A percentile compares a stretch with the other conserved stretches of the same genome.
Conservation (phyloP, 2,113 vertebrate species). For the Trogon melanurus region DNA sequence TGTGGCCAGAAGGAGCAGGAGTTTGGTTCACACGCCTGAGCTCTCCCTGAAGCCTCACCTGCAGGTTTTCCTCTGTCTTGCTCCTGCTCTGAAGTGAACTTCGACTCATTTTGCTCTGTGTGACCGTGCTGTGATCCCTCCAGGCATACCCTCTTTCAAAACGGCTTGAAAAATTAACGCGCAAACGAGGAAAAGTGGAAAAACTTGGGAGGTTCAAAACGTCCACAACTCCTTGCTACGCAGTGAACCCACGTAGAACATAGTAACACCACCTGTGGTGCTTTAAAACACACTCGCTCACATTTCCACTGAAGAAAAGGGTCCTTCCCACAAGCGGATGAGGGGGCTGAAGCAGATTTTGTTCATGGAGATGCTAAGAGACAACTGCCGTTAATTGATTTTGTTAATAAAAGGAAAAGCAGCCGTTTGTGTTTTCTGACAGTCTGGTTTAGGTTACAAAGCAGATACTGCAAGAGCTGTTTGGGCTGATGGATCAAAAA, state of each 20-base stretch:
- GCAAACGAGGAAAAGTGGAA: neutral
- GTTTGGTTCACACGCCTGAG: rapidly evolving
- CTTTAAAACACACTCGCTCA: neutral
- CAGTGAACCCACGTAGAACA: neutral
- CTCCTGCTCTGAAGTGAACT: neutral
- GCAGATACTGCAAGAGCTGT: neutral
- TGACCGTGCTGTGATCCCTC: neutral
- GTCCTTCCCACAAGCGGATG: neutral
- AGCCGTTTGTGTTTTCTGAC: neutral
- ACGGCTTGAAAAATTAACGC: neutral
- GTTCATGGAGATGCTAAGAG: neutral
- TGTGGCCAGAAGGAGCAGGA: neutral
- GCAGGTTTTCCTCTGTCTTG: neutral
- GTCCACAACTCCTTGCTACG: neutral
- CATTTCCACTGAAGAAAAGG: neutral
- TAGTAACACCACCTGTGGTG: neutral
- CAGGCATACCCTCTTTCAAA: neutral
- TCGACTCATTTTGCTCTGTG: neutral
- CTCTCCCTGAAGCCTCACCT: neutral
- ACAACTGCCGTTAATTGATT: neutral
- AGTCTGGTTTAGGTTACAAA: neutral
- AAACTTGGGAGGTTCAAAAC: neutral
- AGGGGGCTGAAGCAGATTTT: neutral
- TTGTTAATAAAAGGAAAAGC: neutral
- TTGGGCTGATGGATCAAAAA: neutral